These are phyloP conservation scores for Elmis aenea DNA, from an alignment of 2,888 invertebrate genomes.

Conservation along the genomic window DNA sequence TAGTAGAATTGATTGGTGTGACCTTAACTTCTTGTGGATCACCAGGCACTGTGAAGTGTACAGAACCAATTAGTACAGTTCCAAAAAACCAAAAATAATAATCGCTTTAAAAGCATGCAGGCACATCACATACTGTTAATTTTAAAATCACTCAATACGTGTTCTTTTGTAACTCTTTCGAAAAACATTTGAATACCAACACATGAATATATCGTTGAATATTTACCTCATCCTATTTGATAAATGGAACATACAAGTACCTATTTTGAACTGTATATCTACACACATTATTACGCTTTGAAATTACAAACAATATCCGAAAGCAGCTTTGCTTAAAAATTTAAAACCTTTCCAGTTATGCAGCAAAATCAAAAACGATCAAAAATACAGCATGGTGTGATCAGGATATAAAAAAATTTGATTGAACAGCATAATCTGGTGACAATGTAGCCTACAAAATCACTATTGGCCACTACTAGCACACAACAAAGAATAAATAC, in stretches of 20 bases:
- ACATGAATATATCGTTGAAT: slow-evolving; percentile 48
- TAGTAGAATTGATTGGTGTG: slow-evolving; percentile 88
- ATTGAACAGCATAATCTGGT: too few species aligned
- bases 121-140: slow-evolving; percentile 40
- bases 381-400: too few species aligned
- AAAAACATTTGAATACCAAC: slow-evolving; percentile 68
- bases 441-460: too few species aligned
- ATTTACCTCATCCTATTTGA: slow-evolving; percentile 43
- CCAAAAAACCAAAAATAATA: slow-evolving; percentile 13
- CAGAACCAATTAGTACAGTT: slow-evolving; percentile 13
- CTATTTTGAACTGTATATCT: slow-evolving; percentile 14
- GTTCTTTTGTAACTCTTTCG: slow-evolving; percentile 26
- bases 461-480: slow-evolving; percentile 35
- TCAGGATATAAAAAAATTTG: too few species aligned
- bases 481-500: slow-evolving; percentile 60
- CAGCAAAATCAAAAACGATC: slow-evolving; percentile 17
- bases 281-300: slow-evolving; percentile 13
- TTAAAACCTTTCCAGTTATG: slow-evolving; percentile 13
- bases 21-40: slow-evolving; percentile 92
- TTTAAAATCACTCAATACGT: slow-evolving; percentile 31
- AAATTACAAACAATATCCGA: too few species aligned
- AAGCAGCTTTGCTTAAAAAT: slow-evolving; percentile 22
- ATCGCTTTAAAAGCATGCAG: slow-evolving; percentile 37
- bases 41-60: slow-evolving; percentile 81
- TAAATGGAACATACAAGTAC: slow-evolving; percentile 29